Evolutionary conservation across 2,797 vertebrate species (phyloP), one percentile per base, ranked within the genome.

Genomic region (Sebastolobus altivelis): DNA sequence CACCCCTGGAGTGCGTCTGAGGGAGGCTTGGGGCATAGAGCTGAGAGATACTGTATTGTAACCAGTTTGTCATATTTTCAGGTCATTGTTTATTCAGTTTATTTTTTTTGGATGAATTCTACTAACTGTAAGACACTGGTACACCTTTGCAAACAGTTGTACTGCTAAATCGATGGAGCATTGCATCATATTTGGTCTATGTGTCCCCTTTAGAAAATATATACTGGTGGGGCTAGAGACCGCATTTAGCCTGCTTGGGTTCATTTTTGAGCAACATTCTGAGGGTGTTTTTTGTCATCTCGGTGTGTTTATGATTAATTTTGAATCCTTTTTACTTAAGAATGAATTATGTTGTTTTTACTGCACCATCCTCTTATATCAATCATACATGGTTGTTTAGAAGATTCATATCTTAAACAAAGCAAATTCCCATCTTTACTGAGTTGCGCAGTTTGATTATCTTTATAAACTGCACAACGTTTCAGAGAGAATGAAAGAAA

Each of bases 171-270:
- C 27, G 27, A 76, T 38, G 9, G 12, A 56, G 14, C 3, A 58
- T 78, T 77, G 40, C 68, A 70, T 75, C 67, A 77, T 29, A 25
- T 59, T 67, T 61, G n/a, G 11, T 22, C 14, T 31, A 9, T 35
- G 16, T 75, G 18, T 70, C 37, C 65, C 38, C 2, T 69, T 79
- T 35, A 49, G 5, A 80, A 73, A 71, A 38, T 56, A 49, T 46
- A 59, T 9, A 37, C 20, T 20, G n/a, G n/a, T 40, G 70, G 6
- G 11, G 61, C 5, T 68, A 1, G 22, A 72, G 12, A 65, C 12
- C 33, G 37, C 49, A 35, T 73, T 49, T 35, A 71, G 10, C 43
- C 29, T 25, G 8, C 22, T 29, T 77, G 31, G 31, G 59, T 38
- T 43, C 12, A 40, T 46, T 74, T 61, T 40, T 20, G 3, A 43